Evolutionary conservation across 1,140 invertebrate species (phyloP).

Genomic region (Dolichoris vasculosae): DNA sequence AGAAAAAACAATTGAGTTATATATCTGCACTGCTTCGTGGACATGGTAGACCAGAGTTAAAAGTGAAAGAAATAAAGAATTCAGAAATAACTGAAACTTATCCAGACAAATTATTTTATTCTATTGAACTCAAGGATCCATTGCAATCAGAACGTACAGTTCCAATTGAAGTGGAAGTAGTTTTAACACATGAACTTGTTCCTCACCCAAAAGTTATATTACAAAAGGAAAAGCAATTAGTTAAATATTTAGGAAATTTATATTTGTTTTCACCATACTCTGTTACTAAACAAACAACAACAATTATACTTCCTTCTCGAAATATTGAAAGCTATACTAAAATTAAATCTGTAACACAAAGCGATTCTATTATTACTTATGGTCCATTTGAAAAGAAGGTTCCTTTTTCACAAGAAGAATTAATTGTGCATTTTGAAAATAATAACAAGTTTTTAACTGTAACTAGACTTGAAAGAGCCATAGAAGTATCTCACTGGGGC

Average conservation of each 20-base stretch:
- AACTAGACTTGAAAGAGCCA: slow-evolving; percentile 86
- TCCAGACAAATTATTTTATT: slow-evolving; percentile 76
- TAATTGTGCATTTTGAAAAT: slow-evolving; percentile 96
- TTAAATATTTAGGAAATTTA: slow-evolving; percentile 88
- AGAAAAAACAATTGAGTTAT: slow-evolving; percentile 82
- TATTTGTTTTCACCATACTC: slow-evolving; percentile 90
- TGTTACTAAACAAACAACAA: slow-evolving; percentile 87
- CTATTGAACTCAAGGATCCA: slow-evolving; percentile 79
- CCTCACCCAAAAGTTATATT: slow-evolving; percentile 91
- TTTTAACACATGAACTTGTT: slow-evolving; percentile 83
- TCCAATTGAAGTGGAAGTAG: slow-evolving; percentile 82
- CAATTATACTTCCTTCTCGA: slow-evolving; percentile 83
- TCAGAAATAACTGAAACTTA: slow-evolving; percentile 62
- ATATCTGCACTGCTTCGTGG: slow-evolving; percentile 80
- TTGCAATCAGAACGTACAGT: slow-evolving; percentile 78
- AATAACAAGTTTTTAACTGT: slow-evolving; percentile 96
- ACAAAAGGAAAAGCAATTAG: slow-evolving; percentile 95
- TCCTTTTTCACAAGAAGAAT: slow-evolving; percentile 77
- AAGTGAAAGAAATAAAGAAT: slow-evolving; percentile 76
- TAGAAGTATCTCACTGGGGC: slow-evolving; percentile 99
- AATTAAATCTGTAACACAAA: slow-evolving; percentile 86
- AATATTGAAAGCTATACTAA: slow-evolving; percentile 92
- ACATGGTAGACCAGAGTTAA: slow-evolving; percentile 78
- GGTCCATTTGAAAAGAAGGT: slow-evolving; percentile 89
- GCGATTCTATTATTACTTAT: slow-evolving; percentile 87